Conservation (phyloP, 2,113 vertebrate species). For the Cnemophilus loriae region DNA sequence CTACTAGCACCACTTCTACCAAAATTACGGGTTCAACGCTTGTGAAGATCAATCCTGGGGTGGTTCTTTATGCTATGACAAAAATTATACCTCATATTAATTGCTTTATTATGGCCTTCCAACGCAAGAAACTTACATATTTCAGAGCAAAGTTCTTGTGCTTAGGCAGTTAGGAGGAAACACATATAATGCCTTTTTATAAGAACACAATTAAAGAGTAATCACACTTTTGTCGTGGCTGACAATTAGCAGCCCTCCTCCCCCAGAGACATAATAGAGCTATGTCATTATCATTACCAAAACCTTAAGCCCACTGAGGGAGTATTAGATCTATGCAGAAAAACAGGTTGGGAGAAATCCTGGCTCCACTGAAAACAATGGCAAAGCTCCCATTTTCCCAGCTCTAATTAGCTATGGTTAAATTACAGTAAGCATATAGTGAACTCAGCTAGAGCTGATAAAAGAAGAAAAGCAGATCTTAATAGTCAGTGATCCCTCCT, state of each 20-base stretch:
- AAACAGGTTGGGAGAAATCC: conserved; percentile 26
- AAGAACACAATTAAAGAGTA: conserved; percentile 44
- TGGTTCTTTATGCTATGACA: neutral
- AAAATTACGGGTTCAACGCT: neutral
- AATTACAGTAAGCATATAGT: conserved; percentile 20
- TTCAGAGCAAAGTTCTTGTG: neutral
- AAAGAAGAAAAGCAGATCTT: conserved; percentile 5
- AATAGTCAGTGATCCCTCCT: neutral
- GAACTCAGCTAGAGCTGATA: neutral
- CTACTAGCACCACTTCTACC: neutral
- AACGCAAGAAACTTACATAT: neutral
- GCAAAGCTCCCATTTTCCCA: conserved; percentile 45
- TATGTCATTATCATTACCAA: conserved; percentile 58
- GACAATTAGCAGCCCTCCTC: conserved; percentile 36
- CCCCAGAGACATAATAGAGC: conserved; percentile 11
- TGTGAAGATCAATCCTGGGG: neutral
- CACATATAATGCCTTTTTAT: conserved; percentile 19
- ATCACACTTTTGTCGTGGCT: conserved; percentile 35
- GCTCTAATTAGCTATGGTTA: conserved; percentile 50
- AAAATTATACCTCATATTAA: neutral
- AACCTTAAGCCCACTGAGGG: conserved; percentile 28
- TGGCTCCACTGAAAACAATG: conserved; percentile 25
- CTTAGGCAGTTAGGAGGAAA: conserved; percentile 22
- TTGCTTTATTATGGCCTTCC: neutral
- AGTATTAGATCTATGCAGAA: conserved; percentile 31